Conservation (phyloP, 2,797 vertebrate species). For the Antrozous pallidus region DNA sequence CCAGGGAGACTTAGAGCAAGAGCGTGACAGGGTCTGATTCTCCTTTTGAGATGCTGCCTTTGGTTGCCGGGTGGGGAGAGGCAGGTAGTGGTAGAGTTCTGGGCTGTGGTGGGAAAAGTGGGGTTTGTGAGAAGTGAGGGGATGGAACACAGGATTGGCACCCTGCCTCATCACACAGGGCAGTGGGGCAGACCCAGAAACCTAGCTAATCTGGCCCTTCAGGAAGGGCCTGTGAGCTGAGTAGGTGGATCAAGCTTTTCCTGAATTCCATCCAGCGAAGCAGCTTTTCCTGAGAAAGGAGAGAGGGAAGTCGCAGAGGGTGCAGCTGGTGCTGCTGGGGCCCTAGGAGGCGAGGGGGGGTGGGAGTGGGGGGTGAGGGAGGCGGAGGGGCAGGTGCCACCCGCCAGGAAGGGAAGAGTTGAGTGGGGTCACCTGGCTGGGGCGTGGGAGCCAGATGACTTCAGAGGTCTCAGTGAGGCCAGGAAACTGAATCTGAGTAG, state of each 20-base stretch:
- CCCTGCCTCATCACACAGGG: neutral
- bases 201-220: neutral
- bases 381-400: neutral
- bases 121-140: neutral
- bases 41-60: neutral
- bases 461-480: neutral
- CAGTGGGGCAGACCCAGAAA: neutral
- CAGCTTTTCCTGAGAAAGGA: neutral
- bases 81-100: neutral
- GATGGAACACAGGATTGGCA: neutral
- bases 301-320: neutral
- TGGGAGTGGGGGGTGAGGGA: too few relatives aligned
- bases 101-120: neutral
- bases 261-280: neutral
- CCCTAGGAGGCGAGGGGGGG: neutral
- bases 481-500: neutral
- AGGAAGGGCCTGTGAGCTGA: neutral
- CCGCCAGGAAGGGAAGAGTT: neutral
- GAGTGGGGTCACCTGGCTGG: conserved; percentile 11
- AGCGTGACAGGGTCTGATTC: neutral
- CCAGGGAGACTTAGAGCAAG: neutral
- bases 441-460: conserved; percentile 32
- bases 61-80: neutral
- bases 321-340: accelerated
- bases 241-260: neutral